phyloP scores from a whole-genome alignment of 2,888 invertebrate species.

The Augochlorella aurata region DNA sequence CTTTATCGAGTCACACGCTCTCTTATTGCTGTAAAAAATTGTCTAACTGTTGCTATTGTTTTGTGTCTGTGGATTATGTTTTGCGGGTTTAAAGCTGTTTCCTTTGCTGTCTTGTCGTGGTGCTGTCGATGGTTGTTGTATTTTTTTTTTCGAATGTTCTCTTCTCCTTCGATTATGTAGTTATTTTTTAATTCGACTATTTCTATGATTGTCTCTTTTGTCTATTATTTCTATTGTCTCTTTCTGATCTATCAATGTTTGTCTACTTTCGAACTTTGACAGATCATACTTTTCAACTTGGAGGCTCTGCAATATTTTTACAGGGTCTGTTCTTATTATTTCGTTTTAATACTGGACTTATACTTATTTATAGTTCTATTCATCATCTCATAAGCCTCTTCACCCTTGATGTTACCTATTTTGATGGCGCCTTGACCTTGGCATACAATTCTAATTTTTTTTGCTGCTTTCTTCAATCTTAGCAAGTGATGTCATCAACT shows the following conservation, averaged over 20 bases:
- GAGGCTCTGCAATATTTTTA: background rate
- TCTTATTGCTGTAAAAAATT: constrained; percentile 3
- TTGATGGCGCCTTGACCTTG: no score
- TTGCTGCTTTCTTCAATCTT: background rate
- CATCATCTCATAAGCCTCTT: background rate
- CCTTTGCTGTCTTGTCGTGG: background rate
- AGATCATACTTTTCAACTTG: background rate
- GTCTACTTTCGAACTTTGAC: background rate
- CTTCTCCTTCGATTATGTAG: background rate
- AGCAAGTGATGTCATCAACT: background rate
- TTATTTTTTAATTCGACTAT: background rate
- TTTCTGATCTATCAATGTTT: background rate
- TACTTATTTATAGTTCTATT: background rate
- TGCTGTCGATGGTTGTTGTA: background rate
- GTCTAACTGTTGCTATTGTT: background rate
- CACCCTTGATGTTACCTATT: background rate
- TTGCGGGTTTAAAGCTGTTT: background rate
- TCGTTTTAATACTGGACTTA: background rate
- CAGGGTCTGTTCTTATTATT: background rate
- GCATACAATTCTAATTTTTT: background rate
- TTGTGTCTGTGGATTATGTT: constrained; percentile 6
- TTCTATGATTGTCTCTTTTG: background rate
- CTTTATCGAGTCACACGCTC: background rate
- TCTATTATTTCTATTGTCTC: background rate
- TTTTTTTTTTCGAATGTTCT: background rate